Evolutionary conservation across 2,797 vertebrate species (phyloP), one percentile per base, ranked within the genome.

Genomic region (Phylloscopus collybita): DNA sequence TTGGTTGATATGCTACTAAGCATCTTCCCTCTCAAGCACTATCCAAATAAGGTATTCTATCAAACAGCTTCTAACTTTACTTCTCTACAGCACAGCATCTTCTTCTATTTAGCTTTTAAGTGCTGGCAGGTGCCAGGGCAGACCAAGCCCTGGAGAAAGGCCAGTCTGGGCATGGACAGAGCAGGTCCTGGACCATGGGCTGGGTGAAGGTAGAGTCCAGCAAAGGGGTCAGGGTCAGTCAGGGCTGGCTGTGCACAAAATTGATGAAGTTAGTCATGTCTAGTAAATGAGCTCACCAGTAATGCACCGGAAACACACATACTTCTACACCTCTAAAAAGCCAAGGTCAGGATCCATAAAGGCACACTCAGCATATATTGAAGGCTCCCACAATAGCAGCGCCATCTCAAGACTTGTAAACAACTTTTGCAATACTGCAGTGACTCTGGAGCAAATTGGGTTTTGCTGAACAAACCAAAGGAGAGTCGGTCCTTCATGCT

Each of bases 151-250:
- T 16, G 32, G 29, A 65, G 38, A 42, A n/a, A 61, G 26, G 25
- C 6, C 40, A 44, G 27, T 10, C 6, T 0, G 0, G 38, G 18
- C 1, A 3, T 4, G 1, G 25, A 27, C 23, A 66, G 23, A 53
- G 16, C 10, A 66, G 18, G 7, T 78, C 32, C 38, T 79, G 32
- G 40, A 13, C 47, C 16, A 11, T 8, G 9, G 34, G 9, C 4
- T 6, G 2, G 1, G 7, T 54, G 16, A 3, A 5, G 17, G 12
- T 3, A 64, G 14, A 47, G 7, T 22, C 13, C 4, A 34, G 23
- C 1, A 23, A 30, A 14, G 22, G 6, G 5, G 5, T 12, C 14
- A 74, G 50, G 11, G 40, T 27, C 38, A 50, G 21, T 34, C 53
- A 86, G 47, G 13, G 10, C 6, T n/a, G 56, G 4, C 23, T 85